A percentile compares a stretch with the other conserved stretches of the same genome.
These are phyloP conservation scores for Keiferia lycopersicella DNA, from an alignment of 2,888 invertebrate genomes.

Conservation along the genomic window DNA sequence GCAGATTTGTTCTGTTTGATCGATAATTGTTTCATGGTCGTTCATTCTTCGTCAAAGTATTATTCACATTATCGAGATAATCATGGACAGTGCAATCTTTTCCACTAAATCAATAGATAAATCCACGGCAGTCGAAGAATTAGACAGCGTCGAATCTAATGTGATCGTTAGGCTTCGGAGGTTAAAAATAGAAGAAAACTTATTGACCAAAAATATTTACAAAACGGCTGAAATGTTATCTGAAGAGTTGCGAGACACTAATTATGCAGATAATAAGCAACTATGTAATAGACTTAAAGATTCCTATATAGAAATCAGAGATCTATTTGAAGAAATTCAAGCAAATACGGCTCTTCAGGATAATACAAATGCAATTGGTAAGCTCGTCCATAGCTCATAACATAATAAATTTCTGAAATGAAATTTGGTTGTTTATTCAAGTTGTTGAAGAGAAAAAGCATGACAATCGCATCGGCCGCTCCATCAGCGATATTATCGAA, in stretches of 20 bases:
- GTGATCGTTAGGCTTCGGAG: slow-evolving; percentile 55
- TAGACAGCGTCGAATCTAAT: slow-evolving; percentile 33
- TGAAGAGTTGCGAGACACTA: slow-evolving; percentile 31
- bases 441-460: no score
- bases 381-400: slow-evolving; percentile 36
- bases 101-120: slow-evolving; percentile 2
- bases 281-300: slow-evolving; percentile 44
- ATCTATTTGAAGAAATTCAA: slow-evolving; percentile 60
- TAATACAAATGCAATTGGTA: slow-evolving; percentile 50
- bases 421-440: no score
- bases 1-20: slow-evolving; percentile 20
- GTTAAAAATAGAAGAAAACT: slow-evolving; percentile 66
- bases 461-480: no score
- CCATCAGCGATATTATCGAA: no score
- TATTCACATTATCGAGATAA: not conserved
- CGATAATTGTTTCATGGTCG: slow-evolving; percentile 14
- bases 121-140: slow-evolving; percentile 30
- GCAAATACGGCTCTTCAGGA: slow-evolving; percentile 47
- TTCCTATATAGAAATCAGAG: slow-evolving; percentile 48
- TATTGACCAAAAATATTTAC: slow-evolving; percentile 48
- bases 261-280: slow-evolving; percentile 32
- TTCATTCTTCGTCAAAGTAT: no score
- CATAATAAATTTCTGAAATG: no score
- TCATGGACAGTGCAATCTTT: slow-evolving; percentile 3
- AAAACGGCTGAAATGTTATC: slow-evolving; percentile 36